Conservation (phyloP, 2,113 vertebrate genomes). For the Apeltes quadracus region DNA sequence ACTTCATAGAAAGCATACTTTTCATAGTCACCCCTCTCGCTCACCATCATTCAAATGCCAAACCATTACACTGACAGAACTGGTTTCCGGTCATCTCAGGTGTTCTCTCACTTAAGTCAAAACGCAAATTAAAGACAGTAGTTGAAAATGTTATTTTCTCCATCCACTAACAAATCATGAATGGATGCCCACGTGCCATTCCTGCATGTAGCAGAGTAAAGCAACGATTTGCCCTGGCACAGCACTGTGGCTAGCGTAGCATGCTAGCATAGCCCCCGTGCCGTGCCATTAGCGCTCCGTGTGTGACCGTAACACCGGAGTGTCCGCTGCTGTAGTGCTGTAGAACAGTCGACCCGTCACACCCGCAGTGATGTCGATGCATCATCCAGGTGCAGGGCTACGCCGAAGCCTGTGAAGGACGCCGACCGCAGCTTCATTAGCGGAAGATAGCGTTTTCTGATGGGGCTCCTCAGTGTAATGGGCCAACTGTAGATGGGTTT, state of each 20-base stretch:
- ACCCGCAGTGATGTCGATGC: constrained; percentile 25
- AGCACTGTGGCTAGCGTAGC: constrained; percentile 47
- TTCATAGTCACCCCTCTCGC: constrained; percentile 57
- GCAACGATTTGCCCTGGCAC: constrained; percentile 18
- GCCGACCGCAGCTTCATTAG: constrained; percentile 55
- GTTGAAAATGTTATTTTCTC: constrained; percentile 5
- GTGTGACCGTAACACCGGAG: constrained; percentile 38
- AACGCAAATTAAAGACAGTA: constrained; percentile 34
- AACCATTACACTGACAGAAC: constrained; percentile 82
- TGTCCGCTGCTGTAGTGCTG: constrained; percentile 43
- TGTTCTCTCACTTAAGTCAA: constrained; percentile 56
- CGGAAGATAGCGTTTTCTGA: constrained; percentile 57
- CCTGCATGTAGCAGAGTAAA: constrained; percentile 14
- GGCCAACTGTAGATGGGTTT: constrained; percentile 77
- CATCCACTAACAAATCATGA: constrained; percentile 30
- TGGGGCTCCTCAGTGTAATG: constrained; percentile 83
- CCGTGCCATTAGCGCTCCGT: constrained; percentile 27
- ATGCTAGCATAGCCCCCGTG: neutral
- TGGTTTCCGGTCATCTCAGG: constrained; percentile 61
- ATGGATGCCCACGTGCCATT: constrained; percentile 40
- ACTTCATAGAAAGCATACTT: constrained; percentile 50
- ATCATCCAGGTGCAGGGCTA: constrained; percentile 19
- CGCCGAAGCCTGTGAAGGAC: constrained; percentile 15
- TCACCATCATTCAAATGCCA: constrained; percentile 70
- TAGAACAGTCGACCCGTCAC: constrained; percentile 14